phyloP scores from a whole-genome alignment of 23 tunicate species.

The Halocynthia roretzi region DNA sequence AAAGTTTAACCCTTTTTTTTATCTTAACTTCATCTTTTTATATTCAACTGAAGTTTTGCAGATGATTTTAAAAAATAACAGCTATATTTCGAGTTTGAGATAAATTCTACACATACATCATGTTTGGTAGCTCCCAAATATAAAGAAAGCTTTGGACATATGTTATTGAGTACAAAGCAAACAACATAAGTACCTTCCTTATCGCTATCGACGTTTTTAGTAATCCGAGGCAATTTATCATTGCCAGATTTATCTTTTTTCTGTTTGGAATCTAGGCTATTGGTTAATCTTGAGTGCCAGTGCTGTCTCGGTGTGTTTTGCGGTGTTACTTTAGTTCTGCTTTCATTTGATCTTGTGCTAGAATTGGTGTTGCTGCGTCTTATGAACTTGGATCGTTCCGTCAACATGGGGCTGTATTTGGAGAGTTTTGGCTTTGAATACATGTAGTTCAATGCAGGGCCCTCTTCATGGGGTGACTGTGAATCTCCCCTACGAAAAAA shows the following conservation, averaged over 20 bases:
- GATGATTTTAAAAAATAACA: no score
- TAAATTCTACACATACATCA: no score
- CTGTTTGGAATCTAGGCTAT: neutral
- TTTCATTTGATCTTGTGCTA: no score
- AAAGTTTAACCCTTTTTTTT: neutral
- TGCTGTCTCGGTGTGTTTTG: neutral
- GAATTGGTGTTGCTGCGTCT: no score
- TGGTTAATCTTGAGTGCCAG: neutral
- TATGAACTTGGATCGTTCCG: neutral
- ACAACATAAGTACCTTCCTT: conserved; percentile 1
- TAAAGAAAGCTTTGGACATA: no score
- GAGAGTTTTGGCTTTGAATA: conserved; percentile 9
- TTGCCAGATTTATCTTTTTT: neutral
- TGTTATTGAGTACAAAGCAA: neutral
- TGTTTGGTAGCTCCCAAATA: no score
- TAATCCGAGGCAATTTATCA: neutral
- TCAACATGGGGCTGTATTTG: neutral
- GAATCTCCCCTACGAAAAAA: no score
- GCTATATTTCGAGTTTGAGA: no score
- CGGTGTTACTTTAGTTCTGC: no score
- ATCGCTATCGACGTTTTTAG: neutral
- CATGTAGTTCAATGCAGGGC: neutral
- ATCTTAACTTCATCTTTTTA: neutral
- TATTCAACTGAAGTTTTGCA: neutral
- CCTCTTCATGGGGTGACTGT: no score